Evolutionary conservation across 1,140 invertebrate species (phyloP).

Genomic region (Bacillus rossius): DNA sequence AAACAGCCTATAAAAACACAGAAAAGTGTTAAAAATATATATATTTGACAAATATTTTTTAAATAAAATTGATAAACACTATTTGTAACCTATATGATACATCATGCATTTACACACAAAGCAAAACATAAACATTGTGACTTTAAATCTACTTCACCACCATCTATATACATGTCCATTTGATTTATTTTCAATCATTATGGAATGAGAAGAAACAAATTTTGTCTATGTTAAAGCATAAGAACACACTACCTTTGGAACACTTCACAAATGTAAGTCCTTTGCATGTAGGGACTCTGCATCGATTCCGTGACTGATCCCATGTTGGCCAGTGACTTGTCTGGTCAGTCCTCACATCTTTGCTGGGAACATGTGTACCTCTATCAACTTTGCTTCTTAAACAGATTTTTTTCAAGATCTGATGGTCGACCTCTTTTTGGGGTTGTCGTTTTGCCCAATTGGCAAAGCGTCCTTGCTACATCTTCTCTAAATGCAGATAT

Average conservation of each 20-base stretch:
- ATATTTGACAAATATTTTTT: no score
- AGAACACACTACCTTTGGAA: conserved; percentile 32
- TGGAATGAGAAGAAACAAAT: conserved; percentile 24
- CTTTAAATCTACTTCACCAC: no score
- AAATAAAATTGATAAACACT: no score
- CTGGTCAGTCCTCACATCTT: conserved; percentile 31
- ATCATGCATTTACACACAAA: no score
- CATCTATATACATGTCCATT: no score
- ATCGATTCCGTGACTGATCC: conserved; percentile 31
- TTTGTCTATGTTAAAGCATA: conserved; percentile 30
- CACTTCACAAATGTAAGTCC: conserved; percentile 27
- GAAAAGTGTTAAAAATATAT: no score
- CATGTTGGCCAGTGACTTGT: conserved; percentile 36
- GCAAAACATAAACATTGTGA: no score
- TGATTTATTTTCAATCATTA: neutral
- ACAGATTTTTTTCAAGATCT: neutral
- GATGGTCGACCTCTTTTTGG: neutral
- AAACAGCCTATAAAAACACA: no score
- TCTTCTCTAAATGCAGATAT: no score
- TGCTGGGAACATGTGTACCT: conserved; percentile 27
- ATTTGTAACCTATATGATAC: no score
- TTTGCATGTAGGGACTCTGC: conserved; percentile 30
- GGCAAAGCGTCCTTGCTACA: no score
- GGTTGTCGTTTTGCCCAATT: no score
- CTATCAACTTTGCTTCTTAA: conserved; percentile 5